These are phyloP conservation scores for Arizona elegans DNA, from an alignment of 2,113 vertebrate genomes.

Conservation along the genomic window DNA sequence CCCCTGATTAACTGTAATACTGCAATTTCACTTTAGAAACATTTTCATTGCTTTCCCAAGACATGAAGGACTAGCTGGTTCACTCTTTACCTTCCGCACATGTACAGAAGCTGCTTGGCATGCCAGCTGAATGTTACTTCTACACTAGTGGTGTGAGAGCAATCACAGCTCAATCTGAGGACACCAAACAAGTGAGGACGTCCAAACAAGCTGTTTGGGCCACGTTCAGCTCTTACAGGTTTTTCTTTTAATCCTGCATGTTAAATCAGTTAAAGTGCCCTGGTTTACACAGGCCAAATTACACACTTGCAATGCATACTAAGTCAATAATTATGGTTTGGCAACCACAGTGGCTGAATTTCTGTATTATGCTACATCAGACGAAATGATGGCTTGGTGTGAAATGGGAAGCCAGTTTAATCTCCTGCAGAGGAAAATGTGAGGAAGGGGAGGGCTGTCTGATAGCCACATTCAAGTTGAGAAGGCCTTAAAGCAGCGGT, in stretches of 20 bases:
- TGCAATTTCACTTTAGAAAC: not conserved
- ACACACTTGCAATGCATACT: not conserved
- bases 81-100: not conserved
- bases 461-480: not conserved
- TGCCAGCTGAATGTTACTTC: not conserved
- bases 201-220: not conserved
- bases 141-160: not conserved
- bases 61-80: not conserved
- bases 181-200: not conserved
- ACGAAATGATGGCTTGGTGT: not conserved
- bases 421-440: not conserved
- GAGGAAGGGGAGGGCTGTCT: not conserved
- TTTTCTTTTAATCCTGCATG: not conserved
- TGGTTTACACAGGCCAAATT: not conserved
- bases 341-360: not conserved
- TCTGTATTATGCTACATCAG: not conserved
- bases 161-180: not conserved
- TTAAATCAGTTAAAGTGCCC: not conserved
- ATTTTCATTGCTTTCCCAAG: not conserved
- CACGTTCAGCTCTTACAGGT: not conserved
- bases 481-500: not conserved
- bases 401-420: not conserved
- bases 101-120: not conserved
- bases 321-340: not conserved
- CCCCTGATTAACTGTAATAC: not conserved